Evolutionary conservation across 2,113 vertebrate species (phyloP).

Genomic region (Plestiodon gilberti): DNA sequence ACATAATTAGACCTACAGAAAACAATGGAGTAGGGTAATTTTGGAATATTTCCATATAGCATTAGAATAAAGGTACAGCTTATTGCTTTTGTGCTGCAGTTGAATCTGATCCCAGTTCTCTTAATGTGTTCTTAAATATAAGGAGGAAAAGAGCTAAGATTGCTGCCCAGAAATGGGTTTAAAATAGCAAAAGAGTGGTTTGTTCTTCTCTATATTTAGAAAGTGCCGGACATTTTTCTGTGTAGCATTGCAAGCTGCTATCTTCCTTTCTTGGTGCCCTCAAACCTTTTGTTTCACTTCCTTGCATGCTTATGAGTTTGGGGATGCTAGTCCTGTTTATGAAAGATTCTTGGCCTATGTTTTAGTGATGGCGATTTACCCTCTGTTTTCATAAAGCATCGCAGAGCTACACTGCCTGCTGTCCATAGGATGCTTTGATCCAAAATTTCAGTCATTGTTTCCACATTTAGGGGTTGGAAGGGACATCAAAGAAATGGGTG

Average conservation of each 20-base stretch:
- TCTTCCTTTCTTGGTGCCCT: conserved; percentile 27
- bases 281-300: conserved; percentile 47
- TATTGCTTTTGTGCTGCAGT: background rate
- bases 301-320: conserved; percentile 44
- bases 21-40: background rate
- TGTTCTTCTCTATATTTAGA: conserved; percentile 41
- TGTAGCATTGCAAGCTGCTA: background rate
- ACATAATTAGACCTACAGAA: conserved; percentile 10
- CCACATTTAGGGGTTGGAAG: conserved; percentile 82
- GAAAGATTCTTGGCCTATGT: conserved; percentile 53
- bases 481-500: conserved; percentile 81
- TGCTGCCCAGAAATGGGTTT: background rate
- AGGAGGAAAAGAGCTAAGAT: background rate
- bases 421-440: conserved; percentile 79
- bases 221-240: conserved; percentile 18
- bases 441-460: conserved; percentile 85
- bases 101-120: background rate
- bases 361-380: conserved; percentile 33
- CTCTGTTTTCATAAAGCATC: conserved; percentile 71
- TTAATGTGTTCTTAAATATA: conserved; percentile 4
- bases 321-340: conserved; percentile 57
- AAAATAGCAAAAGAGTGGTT: background rate
- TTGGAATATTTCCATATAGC: background rate
- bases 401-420: conserved; percentile 69
- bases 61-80: background rate